Percentiles rank a stretch among this genome's conserved stretches.
These are phyloP conservation scores for Ennomos fuscantarius DNA, from an alignment of 2,888 invertebrate genomes.

Conservation along the genomic window DNA sequence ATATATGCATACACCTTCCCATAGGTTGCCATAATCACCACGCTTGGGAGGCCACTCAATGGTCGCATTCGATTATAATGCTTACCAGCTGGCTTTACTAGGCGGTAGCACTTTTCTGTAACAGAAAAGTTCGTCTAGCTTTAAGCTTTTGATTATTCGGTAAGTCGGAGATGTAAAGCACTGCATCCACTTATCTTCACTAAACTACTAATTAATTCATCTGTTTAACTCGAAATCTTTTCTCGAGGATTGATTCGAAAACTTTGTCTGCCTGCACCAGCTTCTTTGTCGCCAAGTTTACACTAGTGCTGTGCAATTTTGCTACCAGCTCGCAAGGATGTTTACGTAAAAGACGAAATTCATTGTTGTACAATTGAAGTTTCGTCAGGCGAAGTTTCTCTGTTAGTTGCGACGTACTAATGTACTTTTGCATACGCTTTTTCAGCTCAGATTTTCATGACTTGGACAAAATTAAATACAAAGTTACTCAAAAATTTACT, in stretches of 20 bases:
- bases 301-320: constrained; percentile 28
- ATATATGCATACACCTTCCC: too few relatives aligned
- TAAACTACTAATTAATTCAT: constrained; percentile 12
- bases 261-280: constrained; percentile 18
- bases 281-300: constrained; percentile 27
- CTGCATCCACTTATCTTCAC: background rate
- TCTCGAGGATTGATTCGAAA: constrained; percentile 34
- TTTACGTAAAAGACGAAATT: constrained; percentile 33
- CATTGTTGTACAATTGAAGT: constrained; percentile 24
- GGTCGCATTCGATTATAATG: too few relatives aligned
- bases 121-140: too few relatives aligned
- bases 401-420: constrained; percentile 14
- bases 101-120: too few relatives aligned
- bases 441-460: constrained; percentile 6
- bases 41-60: too few relatives aligned
- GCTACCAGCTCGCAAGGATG: constrained; percentile 26
- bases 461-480: constrained; percentile 30
- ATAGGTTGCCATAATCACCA: too few relatives aligned
- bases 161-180: background rate
- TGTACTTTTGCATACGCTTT: constrained; percentile 16
- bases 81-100: too few relatives aligned
- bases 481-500: constrained; percentile 11
- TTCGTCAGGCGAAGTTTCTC: constrained; percentile 17
- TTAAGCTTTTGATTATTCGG: background rate
- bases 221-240: constrained; percentile 24